Conservation (phyloP, 2,113 vertebrate species). For the Sinosuthora webbiana region DNA sequence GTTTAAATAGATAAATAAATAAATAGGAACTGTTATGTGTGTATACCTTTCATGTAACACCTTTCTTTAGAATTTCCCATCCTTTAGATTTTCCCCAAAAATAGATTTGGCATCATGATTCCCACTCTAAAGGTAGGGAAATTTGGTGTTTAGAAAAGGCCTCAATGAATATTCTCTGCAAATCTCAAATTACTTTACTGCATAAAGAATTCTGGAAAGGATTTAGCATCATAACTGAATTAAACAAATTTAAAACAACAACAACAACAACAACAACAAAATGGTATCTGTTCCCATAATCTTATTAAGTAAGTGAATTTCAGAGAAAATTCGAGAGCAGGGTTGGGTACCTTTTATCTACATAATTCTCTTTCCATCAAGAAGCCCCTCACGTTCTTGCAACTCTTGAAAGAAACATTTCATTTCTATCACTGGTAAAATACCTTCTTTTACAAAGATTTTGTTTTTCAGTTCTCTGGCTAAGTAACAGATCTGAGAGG, state of each 20-base stretch:
- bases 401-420: not conserved
- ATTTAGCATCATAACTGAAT: constrained; percentile 4
- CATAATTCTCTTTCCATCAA: not conserved
- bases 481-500: not conserved
- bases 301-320: not conserved
- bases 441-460: not conserved
- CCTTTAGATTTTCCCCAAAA: not conserved
- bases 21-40: not conserved
- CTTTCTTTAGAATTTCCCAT: not conserved
- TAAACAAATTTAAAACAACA: constrained; percentile 13
- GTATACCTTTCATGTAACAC: not conserved
- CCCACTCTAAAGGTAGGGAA: not conserved
- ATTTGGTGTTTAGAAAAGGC: not conserved
- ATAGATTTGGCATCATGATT: not conserved
- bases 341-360: not conserved
- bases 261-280: not conserved
- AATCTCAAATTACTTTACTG: not conserved
- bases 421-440: not conserved
- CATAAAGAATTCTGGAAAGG: not conserved
- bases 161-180: not conserved
- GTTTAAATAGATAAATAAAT: not conserved
- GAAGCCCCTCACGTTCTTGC: not conserved
- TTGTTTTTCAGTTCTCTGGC: not conserved
- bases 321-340: not conserved
- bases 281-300: not conserved